Evolutionary conservation across 2,888 invertebrate genomes (phyloP).

Genomic region (Tachystola acroxantha): DNA sequence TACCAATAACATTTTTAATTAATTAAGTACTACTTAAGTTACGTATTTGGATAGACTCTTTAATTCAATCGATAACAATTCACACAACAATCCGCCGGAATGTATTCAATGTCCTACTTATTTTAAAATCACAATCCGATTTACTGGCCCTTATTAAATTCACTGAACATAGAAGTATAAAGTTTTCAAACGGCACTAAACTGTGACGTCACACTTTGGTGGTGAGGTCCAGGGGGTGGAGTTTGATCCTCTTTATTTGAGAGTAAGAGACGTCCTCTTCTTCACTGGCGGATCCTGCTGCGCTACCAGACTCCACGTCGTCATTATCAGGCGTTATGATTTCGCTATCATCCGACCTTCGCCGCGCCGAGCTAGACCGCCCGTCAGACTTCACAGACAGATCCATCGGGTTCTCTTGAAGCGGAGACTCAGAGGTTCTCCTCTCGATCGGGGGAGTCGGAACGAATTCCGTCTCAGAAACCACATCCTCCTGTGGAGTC

Average conservation of each 20-base stretch:
- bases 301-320: slow-evolving; percentile 63
- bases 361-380: slow-evolving; percentile 69
- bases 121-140: slow-evolving; percentile 69
- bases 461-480: slow-evolving; percentile 74
- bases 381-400: slow-evolving; percentile 85
- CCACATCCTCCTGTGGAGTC: slow-evolving; percentile 68
- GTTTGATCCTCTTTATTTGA: slow-evolving; percentile 77
- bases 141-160: slow-evolving; percentile 64
- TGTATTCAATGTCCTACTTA: slow-evolving; percentile 46
- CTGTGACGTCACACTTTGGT: slow-evolving; percentile 81
- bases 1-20: slow-evolving; percentile 50
- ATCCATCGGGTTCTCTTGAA: slow-evolving; percentile 89
- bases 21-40: slow-evolving; percentile 61
- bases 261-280: slow-evolving; percentile 76
- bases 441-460: slow-evolving; percentile 62
- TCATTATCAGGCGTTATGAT: slow-evolving; percentile 61
- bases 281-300: slow-evolving; percentile 65
- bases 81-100: slow-evolving; percentile 47
- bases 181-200: slow-evolving; percentile 34
- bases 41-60: slow-evolving; percentile 78
- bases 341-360: slow-evolving; percentile 73
- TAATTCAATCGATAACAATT: slow-evolving; percentile 67
- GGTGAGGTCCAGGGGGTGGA: slow-evolving; percentile 81
- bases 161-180: slow-evolving; percentile 38
- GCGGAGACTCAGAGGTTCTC: slow-evolving; percentile 72